Evolutionary conservation across 2,113 vertebrate species (phyloP).

Genomic region (Morone saxatilis): DNA sequence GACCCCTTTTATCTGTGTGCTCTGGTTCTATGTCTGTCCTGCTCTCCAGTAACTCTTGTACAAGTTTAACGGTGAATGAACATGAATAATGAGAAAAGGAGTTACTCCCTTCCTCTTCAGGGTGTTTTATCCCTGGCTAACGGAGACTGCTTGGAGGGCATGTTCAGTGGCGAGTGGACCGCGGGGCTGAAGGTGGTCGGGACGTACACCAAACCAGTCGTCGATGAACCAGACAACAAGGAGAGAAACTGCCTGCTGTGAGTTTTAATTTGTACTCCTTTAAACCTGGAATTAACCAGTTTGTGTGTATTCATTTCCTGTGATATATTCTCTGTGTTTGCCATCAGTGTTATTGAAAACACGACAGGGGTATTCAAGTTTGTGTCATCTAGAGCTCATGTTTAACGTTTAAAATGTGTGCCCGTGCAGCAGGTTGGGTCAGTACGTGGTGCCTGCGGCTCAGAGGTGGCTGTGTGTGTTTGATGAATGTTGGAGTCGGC

Average conservation of each 20-base stretch:
- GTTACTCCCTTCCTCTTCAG: conserved; percentile 72
- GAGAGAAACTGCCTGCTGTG: conserved; percentile 84
- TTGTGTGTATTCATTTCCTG: not conserved
- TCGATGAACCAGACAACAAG: conserved; percentile 88
- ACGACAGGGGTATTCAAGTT: not conserved
- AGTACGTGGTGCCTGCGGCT: conserved; percentile 86
- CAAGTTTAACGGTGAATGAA: not conserved
- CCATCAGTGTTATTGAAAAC: too few relatives aligned
- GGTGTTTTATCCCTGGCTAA: conserved; percentile 91
- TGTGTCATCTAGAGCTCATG: not conserved
- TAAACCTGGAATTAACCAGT: not conserved
- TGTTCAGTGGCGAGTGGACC: conserved; percentile 94
- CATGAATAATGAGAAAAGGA: too few relatives aligned
- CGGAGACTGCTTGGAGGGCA: conserved; percentile 92
- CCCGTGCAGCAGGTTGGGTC: conserved; percentile 86
- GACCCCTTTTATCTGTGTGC: not conserved
- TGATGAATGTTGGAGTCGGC: conserved; percentile 93
- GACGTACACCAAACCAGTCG: conserved; percentile 89
- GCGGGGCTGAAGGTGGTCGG: conserved; percentile 93
- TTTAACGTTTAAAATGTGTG: conserved; percentile 17
- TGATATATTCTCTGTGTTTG: not conserved
- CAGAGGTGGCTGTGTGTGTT: conserved; percentile 96
- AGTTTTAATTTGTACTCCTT: conserved; percentile 71
- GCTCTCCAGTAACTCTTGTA: not conserved
- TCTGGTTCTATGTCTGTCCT: not conserved